Evolutionary conservation across 2,113 vertebrate genomes (phyloP).

Genomic region (Cavia aperea): DNA sequence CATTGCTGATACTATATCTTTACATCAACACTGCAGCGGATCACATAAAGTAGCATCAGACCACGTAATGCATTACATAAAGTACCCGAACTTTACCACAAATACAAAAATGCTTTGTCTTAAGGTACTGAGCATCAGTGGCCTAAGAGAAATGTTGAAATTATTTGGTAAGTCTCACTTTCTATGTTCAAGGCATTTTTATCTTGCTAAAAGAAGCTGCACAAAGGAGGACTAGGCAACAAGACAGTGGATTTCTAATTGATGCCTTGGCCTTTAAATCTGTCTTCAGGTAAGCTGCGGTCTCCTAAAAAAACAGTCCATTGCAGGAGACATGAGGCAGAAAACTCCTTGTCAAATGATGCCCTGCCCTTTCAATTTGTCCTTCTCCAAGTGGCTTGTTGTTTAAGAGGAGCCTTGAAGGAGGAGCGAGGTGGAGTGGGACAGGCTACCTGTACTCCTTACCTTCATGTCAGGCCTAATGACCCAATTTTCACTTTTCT

Average conservation of each 20-base stretch:
- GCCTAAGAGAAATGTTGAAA: constrained; percentile 7
- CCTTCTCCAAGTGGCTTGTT: constrained; percentile 56
- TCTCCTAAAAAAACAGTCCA: constrained; percentile 61
- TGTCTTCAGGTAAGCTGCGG: constrained; percentile 46
- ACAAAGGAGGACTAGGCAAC: constrained; percentile 43
- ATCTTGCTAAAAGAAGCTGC: constrained; percentile 45
- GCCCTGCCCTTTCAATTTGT: constrained; percentile 42
- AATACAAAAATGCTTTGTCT: constrained; percentile 1
- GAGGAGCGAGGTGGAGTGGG: not conserved
- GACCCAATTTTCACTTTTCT: not conserved
- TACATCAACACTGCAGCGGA: not conserved
- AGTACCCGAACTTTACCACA: not conserved
- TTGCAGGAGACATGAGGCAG: constrained; percentile 53
- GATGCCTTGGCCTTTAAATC: constrained; percentile 64
- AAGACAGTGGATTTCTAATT: constrained; percentile 59
- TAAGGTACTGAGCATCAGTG: not conserved
- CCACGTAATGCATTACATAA: not conserved
- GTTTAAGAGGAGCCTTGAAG: constrained; percentile 36
- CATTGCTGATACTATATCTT: not conserved
- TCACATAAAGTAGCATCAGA: not conserved
- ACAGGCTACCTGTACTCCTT: not conserved
- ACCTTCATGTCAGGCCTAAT: not conserved
- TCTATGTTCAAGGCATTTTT: constrained; percentile 56
- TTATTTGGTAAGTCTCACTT: constrained; percentile 44
- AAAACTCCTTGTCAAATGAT: constrained; percentile 50